A percentile compares a stretch with the other conserved stretches of the same genome.
phyloP scores from a whole-genome alignment of 2,797 vertebrate genomes.

The Notolabrus celidotus region DNA sequence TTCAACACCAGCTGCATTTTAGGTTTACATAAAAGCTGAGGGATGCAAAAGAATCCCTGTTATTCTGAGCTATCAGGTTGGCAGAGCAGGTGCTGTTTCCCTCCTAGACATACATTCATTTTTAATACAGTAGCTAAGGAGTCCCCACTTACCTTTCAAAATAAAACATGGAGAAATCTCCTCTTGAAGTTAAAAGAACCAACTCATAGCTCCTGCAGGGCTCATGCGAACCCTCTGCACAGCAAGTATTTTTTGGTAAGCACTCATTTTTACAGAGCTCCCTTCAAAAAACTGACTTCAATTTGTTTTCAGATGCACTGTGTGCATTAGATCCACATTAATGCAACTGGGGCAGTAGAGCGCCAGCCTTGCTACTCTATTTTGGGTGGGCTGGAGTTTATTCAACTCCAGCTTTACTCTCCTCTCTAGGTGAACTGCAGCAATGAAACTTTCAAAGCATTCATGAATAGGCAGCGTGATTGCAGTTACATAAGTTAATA shows the following conservation, averaged over 20 bases:
- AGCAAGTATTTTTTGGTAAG: constrained; percentile 16
- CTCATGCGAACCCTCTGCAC: constrained; percentile 23
- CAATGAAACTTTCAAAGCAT: background rate
- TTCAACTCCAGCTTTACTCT: constrained; percentile 29
- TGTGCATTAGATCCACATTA: constrained; percentile 38
- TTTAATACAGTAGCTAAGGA: constrained; percentile 3
- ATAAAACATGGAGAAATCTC: background rate
- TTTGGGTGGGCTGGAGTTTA: constrained; percentile 38
- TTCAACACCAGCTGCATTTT: background rate
- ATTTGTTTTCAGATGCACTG: constrained; percentile 25
- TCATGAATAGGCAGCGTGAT: background rate
- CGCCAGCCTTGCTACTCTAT: constrained; percentile 40
- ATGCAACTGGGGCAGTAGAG: constrained; percentile 63
- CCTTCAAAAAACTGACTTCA: constrained; percentile 25
- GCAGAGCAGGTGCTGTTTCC: background rate
- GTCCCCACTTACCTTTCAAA: constrained; percentile 5
- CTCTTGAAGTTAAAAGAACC: background rate
- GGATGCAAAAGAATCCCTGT: background rate
- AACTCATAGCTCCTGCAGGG: constrained; percentile 2
- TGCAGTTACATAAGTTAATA: background rate
- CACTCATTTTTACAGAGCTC: constrained; percentile 21
- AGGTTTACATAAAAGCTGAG: background rate
- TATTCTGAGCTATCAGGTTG: background rate
- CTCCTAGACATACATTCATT: background rate
- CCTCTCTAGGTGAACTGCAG: constrained; percentile 21